These are phyloP conservation scores for Atherinomorus stipes DNA, from an alignment of 2,113 vertebrate species.

Conservation along the genomic window DNA sequence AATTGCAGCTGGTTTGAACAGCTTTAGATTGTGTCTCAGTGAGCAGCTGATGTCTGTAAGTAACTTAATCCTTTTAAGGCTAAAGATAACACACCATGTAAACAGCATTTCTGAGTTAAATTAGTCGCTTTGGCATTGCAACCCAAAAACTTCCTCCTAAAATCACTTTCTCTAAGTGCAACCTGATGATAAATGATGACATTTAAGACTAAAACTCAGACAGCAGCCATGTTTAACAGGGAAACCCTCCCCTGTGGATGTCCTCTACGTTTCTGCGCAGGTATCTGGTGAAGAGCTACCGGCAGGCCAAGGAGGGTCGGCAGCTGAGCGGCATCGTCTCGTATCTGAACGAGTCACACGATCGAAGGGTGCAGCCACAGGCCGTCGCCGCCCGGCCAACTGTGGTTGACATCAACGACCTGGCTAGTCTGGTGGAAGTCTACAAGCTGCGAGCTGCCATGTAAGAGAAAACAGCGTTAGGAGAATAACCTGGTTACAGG, in stretches of 20 bases:
- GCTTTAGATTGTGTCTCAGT: too few species aligned
- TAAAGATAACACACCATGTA: too few species aligned
- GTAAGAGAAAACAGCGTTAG: slow-evolving; percentile 77
- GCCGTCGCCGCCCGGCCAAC: slow-evolving; percentile 84
- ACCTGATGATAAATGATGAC: not conserved
- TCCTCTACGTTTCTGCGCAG: slow-evolving; percentile 70
- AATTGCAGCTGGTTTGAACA: too few species aligned
- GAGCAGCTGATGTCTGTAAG: too few species aligned
- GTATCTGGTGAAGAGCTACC: slow-evolving; percentile 94
- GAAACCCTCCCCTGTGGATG: not conserved
- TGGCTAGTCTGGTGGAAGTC: slow-evolving; percentile 86
- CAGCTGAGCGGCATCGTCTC: slow-evolving; percentile 90
- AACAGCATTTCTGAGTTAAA: too few species aligned
- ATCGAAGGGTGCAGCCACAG: slow-evolving; percentile 87
- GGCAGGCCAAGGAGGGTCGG: slow-evolving; percentile 88
- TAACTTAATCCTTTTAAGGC: too few species aligned
- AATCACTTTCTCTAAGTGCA: fast-evolving
- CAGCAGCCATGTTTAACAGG: not conserved
- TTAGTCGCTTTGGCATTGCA: not conserved
- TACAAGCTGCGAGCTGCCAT: slow-evolving; percentile 91
- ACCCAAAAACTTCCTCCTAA: not conserved
- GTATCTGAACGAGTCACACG: slow-evolving; percentile 90
- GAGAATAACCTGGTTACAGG: not conserved
- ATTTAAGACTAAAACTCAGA: not conserved
- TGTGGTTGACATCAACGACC: slow-evolving; percentile 83